Conservation (phyloP, 2,113 vertebrate species). For the Brevimyrus niger region DNA sequence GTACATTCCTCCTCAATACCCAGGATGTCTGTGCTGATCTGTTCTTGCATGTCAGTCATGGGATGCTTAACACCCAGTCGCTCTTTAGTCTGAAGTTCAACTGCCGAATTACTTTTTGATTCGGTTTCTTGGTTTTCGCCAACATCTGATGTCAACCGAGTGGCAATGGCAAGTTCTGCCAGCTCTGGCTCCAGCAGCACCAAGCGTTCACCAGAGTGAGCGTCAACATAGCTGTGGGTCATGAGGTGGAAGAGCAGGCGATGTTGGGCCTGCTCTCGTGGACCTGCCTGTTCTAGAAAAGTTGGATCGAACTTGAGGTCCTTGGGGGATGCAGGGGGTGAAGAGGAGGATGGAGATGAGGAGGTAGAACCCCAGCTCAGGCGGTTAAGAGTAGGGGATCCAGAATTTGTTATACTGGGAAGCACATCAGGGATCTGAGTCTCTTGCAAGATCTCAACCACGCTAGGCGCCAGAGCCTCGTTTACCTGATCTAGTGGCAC, state of each 20-base stretch:
- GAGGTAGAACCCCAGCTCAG: conserved; percentile 44
- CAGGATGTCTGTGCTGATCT: not conserved
- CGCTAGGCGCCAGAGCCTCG: conserved; percentile 56
- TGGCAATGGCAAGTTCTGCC: conserved; percentile 38
- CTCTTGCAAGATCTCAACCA: conserved; percentile 56
- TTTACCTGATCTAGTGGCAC: conserved; percentile 63
- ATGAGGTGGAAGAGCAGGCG: conserved; percentile 69
- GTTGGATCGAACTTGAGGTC: conserved; percentile 27
- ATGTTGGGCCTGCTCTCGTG: conserved; percentile 43
- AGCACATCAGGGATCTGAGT: conserved; percentile 68
- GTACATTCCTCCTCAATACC: conserved; percentile 9
- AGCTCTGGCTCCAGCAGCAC: conserved; percentile 71
- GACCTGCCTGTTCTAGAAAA: conserved; percentile 29
- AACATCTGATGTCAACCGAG: conserved; percentile 12
- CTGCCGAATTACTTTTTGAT: not conserved
- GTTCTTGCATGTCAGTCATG: conserved; percentile 17
- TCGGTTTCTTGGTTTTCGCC: not conserved
- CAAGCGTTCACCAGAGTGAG: conserved; percentile 70
- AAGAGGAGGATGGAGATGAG: conserved; percentile 43
- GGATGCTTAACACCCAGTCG: not conserved
- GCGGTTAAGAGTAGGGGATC: conserved; percentile 44
- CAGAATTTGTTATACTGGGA: conserved; percentile 52
- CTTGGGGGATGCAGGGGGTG: conserved; percentile 26
- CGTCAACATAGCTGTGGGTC: conserved; percentile 80
- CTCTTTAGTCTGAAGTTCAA: not conserved